Conservation (phyloP, 2,797 vertebrate genomes). For the Geotrypetes seraphini region DNA sequence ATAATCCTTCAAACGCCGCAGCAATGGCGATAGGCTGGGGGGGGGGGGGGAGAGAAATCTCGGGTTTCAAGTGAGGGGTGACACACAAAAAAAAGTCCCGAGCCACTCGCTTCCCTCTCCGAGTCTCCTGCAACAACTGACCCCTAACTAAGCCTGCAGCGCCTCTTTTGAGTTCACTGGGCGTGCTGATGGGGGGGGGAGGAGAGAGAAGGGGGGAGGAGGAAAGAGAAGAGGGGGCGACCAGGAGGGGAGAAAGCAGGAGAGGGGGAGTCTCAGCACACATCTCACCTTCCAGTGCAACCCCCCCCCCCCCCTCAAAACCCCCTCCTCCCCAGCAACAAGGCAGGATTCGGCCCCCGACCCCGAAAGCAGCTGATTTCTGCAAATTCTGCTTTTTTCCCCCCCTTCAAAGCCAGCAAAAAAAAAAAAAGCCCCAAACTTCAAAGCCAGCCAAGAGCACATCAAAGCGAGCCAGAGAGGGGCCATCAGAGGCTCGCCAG, state of each 20-base stretch:
- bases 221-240: background rate
- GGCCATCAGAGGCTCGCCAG: constrained; percentile 45
- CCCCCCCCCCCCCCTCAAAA: constrained; percentile 4
- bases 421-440: too few species aligned
- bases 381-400: constrained; percentile 45
- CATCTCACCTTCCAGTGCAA: constrained; percentile 18
- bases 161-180: constrained; percentile 52
- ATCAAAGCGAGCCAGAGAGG: constrained; percentile 64
- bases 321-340: constrained; percentile 13
- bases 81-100: constrained; percentile 12
- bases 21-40: constrained; percentile 49
- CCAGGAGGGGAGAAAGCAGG: background rate
- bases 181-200: constrained; percentile 38
- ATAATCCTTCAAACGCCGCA: constrained; percentile 13
- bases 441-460: constrained; percentile 53
- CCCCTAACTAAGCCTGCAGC: constrained; percentile 46
- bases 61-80: background rate
- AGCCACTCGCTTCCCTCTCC: constrained; percentile 26
- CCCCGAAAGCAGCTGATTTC: constrained; percentile 19
- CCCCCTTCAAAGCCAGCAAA: too few species aligned
- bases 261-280: background rate
- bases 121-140: constrained; percentile 60
- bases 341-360: background rate
- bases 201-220: background rate
- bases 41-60: too few species aligned